Percentiles rank a stretch among this genome's conserved stretches.
Evolutionary conservation across 1,140 invertebrate species (phyloP).

Genomic region (Atta cephalotes): DNA sequence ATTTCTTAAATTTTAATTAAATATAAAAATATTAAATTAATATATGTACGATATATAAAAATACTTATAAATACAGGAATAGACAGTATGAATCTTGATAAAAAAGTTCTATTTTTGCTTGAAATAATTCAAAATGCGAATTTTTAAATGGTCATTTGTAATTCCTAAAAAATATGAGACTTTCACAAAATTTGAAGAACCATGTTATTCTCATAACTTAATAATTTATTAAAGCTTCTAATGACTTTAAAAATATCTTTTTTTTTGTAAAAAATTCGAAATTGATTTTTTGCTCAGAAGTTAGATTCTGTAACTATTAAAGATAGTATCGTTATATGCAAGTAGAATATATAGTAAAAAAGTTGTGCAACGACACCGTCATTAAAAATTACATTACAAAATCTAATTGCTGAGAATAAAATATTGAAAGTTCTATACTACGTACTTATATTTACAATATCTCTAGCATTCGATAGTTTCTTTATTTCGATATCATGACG

Average conservation of each 20-base stretch:
- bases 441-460: slow-evolving; percentile 65
- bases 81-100: background rate
- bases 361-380: too few relatives aligned
- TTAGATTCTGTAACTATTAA: too few relatives aligned
- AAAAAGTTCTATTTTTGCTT: background rate
- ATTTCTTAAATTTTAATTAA: slow-evolving; percentile 32
- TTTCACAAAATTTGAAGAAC: background rate
- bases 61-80: slow-evolving; percentile 37
- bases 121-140: background rate
- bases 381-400: too few relatives aligned
- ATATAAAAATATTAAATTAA: slow-evolving; percentile 47
- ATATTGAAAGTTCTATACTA: slow-evolving; percentile 44
- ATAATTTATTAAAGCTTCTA: background rate
- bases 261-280: background rate
- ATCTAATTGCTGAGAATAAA: background rate
- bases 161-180: background rate
- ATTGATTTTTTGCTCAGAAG: background rate
- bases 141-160: background rate
- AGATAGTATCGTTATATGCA: too few relatives aligned
- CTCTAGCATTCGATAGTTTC: slow-evolving; percentile 49
- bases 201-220: background rate
- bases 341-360: too few relatives aligned
- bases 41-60: background rate
- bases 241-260: background rate
- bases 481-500: slow-evolving; percentile 2